Base-by-base conservation (phyloP, 2,888 invertebrate genomes). In the Ophraella communa region DNA sequence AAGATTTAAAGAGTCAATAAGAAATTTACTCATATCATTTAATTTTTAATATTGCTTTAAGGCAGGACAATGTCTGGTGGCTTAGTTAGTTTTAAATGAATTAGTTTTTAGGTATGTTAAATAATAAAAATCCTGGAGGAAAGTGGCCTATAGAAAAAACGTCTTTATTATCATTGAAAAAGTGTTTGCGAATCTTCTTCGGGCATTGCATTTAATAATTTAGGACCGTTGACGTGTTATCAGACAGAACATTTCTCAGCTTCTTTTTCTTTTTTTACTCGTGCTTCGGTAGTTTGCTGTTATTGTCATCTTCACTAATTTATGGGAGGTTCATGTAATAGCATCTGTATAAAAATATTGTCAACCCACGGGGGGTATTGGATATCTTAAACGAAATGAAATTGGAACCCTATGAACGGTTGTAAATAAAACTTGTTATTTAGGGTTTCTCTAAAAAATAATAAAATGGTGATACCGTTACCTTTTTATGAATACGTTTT, bases 281-380 rank as follows among this genome's bases (percentile, higher is more conserved):
- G 49, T 51, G 49, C 49, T 51, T 51, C 49, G 49, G 49, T 51
- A 51, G 49, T 51, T 51, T 51, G 27, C 49, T 27, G 49, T 51
- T 51, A 51, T 27, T 51, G 49, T 51, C 49, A 14, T 51, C 49
- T 24, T 51, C 27, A 49, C 49, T 23, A 51, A 51, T 51, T 51
- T 51, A 51, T 51, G 49, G 18, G 49, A 27, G 49, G 49, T 24
- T 51, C 49, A 51, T 51, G 49, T 51, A 51, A 51, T 51, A 17
- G 49, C 27, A 27, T 27, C 27, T 14, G 27, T 27, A 51, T 3
- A 14, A 51, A 51, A 51, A 51, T 14, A 24, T 10, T 17, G 49
- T 51, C 18, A 8, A n/a, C 14, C 49, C 8, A 27, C 24, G 49
- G 49, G 49, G 49, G 49, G 49, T 14, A 51, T 17, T n/a, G 8